phyloP scores from a whole-genome alignment of 2,113 vertebrate genomes.

The Fukomys damarensis region DNA sequence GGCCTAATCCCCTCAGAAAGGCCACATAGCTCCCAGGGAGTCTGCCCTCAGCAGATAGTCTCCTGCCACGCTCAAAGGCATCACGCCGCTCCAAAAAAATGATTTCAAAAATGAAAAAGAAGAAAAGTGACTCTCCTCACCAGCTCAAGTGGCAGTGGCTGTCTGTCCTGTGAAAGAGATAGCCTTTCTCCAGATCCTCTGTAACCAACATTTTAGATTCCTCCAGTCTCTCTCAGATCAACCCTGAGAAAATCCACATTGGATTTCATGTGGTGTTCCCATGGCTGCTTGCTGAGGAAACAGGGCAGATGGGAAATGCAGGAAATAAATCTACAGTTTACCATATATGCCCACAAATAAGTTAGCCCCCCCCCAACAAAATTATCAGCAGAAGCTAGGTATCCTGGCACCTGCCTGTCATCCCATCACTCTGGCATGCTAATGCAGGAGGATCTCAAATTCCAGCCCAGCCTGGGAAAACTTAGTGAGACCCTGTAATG shows the following conservation, averaged over 20 bases:
- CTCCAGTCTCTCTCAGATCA: not conserved
- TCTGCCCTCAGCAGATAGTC: not conserved
- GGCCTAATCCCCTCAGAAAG: not conserved
- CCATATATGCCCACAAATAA: not conserved
- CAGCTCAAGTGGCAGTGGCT: not conserved
- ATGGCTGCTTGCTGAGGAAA: not conserved
- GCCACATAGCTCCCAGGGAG: not conserved
- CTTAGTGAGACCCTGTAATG: not conserved
- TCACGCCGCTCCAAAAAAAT: not conserved
- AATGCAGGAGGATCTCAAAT: not conserved
- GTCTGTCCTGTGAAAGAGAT: not conserved
- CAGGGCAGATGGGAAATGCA: not conserved
- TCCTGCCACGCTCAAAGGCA: not conserved
- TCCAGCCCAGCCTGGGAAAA: not conserved
- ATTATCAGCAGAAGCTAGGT: not conserved
- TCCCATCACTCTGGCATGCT: not conserved
- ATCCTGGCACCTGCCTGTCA: not conserved
- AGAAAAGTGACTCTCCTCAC: not conserved
- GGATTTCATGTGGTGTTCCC: not conserved
- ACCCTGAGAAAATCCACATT: not conserved
- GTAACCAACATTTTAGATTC: not conserved
- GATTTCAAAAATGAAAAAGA: not conserved
- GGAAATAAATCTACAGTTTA: not conserved
- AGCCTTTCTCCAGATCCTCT: not conserved
- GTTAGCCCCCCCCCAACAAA: rapidly evolving